Evolutionary conservation across 2,113 vertebrate genomes (phyloP), one percentile per base, ranked within the genome.

Genomic region (Eleginops maclovinus): DNA sequence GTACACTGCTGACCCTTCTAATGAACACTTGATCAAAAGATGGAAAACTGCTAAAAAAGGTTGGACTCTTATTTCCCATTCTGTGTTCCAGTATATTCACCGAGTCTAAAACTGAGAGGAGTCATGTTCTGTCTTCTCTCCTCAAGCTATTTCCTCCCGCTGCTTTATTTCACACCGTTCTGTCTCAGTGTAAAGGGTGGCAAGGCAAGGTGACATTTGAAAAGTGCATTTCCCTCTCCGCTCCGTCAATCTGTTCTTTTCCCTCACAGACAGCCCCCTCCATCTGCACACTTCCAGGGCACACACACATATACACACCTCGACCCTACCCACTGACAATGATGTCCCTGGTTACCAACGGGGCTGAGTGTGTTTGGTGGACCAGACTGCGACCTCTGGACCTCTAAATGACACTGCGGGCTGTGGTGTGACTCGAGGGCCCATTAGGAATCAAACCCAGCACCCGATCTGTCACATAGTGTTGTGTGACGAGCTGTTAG

Each of bases 141-240:
- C 59, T 65, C 41, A 3, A 65, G 51, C 46, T 77, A 47, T 77
- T 78, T 79, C 65, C 73, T 71, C 72, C 43, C 19, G 15, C 51
- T 61, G 66, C 81, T 85, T 51, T n/a, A 17, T 86, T 88, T 82
- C 81, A 60, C 79, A 58, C 71, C 13, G 36, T 84, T 82, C 81
- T 79, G 47, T 82, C 72, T 58, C 51, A 10, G 73, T 9, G 47
- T 87, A 89, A 88, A 83, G 72, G 85, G 79, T 89, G 83, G 77
- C 82, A 75, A 90, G 73, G 75, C 90, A 90, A 90, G 86, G 87
- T 93, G 93, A 93, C 92, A 93, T 93, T 92, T 93, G 81, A 90
- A 90, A 94, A 93, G 90, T 89, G 86, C 87, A 89, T 91, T 92
- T 91, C 72, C 72, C 67, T 82, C 87, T 87, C 72, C 12, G 60